Percentiles rank a stretch among this genome's conserved stretches.
Evolutionary conservation across 2,113 vertebrate genomes (phyloP).

Genomic region (Ia io): DNA sequence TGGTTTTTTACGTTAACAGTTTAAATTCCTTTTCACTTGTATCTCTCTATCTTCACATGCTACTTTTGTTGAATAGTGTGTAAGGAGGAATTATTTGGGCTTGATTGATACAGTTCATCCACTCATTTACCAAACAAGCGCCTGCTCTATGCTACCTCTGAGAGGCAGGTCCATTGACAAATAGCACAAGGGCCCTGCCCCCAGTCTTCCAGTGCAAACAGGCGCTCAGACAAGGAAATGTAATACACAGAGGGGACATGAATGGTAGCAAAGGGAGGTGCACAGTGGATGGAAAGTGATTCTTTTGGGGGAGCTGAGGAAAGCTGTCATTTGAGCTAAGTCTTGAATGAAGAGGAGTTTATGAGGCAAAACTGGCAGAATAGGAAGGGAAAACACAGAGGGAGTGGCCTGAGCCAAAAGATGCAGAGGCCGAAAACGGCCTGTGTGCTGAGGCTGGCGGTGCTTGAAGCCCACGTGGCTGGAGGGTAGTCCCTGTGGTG

Average conservation of each 20-base stretch:
- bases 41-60: neutral
- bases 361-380: neutral
- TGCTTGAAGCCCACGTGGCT: neutral
- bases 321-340: neutral
- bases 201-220: neutral
- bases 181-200: neutral
- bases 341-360: neutral
- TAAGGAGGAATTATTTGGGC: neutral
- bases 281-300: neutral
- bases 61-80: neutral
- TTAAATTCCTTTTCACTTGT: neutral
- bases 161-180: neutral
- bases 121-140: neutral
- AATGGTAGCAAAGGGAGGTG: neutral
- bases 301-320: neutral
- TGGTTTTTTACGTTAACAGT: no score
- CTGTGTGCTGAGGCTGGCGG: neutral
- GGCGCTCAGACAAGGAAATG: neutral
- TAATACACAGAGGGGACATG: neutral
- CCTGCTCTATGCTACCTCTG: neutral
- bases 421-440: neutral
- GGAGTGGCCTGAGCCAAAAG: neutral
- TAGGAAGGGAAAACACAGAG: neutral
- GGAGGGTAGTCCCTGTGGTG: neutral
- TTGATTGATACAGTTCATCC: neutral